Evolutionary conservation across 2,888 invertebrate species (phyloP).

Genomic region (Catocala fraxini): DNA sequence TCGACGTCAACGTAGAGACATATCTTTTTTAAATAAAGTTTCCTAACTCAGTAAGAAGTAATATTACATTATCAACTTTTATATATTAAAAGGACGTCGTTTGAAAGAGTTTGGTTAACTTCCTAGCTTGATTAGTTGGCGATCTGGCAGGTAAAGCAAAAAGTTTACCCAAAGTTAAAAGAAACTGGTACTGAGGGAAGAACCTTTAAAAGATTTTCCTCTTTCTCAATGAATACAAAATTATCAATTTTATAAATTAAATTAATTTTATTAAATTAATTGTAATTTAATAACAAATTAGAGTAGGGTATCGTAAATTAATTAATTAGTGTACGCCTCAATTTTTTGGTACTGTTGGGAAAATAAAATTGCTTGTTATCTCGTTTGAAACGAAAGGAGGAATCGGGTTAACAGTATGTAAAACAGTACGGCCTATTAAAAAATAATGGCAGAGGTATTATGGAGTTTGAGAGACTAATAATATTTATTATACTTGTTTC

Average conservation of each 20-base stretch:
- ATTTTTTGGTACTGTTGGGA: neutral
- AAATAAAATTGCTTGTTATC: conserved; percentile 2
- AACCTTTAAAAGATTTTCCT: conserved; percentile 24
- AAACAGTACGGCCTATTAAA: no score
- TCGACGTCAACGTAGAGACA: neutral
- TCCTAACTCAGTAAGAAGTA: conserved; percentile 16
- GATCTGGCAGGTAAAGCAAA: conserved; percentile 47
- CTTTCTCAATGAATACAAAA: conserved; percentile 37
- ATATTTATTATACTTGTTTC: no score
- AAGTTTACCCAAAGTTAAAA: conserved; percentile 24
- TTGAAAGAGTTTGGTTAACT: conserved; percentile 45
- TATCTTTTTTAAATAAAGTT: neutral
- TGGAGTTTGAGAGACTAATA: no score
- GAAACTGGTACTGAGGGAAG: conserved; percentile 35
- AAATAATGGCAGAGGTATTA: no score
- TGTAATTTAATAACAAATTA: conserved; percentile 1
- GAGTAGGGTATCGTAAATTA: neutral
- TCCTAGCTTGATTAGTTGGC: conserved; percentile 54
- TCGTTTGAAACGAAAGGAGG: neutral
- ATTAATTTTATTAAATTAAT: conserved; percentile 14
- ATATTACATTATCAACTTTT: conserved; percentile 51
- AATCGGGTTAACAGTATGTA: no score
- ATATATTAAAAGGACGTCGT: conserved; percentile 46
- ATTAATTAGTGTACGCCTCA: neutral
- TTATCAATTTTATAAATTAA: conserved; percentile 28